These are phyloP conservation scores for Microcaecilia unicolor DNA, from an alignment of 2,797 vertebrate species.

Conservation along the genomic window DNA sequence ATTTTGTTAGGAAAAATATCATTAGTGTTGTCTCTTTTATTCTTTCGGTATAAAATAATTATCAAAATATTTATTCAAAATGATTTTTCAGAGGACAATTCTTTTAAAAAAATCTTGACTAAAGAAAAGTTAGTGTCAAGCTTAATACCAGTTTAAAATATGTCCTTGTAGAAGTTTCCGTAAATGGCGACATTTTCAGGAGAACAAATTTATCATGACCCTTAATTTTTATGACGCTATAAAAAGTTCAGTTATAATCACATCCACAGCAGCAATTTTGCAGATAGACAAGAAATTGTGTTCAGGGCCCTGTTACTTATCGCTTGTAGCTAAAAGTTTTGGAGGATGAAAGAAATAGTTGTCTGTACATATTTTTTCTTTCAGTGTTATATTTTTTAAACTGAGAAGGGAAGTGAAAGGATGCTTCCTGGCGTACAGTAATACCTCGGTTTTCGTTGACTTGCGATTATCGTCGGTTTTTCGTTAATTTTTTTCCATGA, in stretches of 20 bases:
- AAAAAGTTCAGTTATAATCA: constrained; percentile 52
- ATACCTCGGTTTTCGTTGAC: no score
- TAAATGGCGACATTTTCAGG: constrained; percentile 58
- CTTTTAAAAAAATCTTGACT: constrained; percentile 50
- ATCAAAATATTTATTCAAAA: background rate
- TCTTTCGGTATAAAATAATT: no score
- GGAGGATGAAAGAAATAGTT: constrained; percentile 8
- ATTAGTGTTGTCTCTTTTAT: no score
- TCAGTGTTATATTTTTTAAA: background rate
- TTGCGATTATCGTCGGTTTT: no score
- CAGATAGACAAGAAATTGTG: constrained; percentile 45
- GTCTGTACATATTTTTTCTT: background rate
- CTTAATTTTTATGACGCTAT: constrained; percentile 57
- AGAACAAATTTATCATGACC: constrained; percentile 57
- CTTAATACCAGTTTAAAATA: constrained; percentile 53
- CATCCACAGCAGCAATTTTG: constrained; percentile 50
- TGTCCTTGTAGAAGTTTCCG: constrained; percentile 51
- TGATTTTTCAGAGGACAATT: constrained; percentile 44
- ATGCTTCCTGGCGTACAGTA: background rate
- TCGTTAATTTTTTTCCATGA: no score
- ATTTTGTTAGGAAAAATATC: no score
- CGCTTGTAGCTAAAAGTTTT: constrained; percentile 12
- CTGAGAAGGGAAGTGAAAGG: no score
- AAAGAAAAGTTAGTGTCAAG: constrained; percentile 54
- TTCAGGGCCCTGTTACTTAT: constrained; percentile 26